phyloP scores from a whole-genome alignment of 2,113 vertebrate species.

The Actenoides hombroni region DNA sequence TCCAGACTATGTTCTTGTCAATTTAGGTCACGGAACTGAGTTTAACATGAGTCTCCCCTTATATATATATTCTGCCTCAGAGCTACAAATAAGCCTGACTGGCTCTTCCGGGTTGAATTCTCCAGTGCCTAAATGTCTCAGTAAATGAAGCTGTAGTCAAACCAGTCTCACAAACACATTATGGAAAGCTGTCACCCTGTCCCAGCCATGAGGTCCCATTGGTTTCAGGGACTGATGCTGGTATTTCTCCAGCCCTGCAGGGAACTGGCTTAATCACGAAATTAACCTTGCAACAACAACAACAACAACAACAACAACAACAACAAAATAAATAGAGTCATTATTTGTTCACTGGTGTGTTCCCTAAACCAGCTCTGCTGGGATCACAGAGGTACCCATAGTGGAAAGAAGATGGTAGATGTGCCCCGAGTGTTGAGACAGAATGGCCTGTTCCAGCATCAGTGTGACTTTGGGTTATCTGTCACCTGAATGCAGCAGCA shows the following conservation, averaged over 20 bases:
- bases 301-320: too few species aligned
- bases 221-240: neutral
- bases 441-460: neutral
- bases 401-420: neutral
- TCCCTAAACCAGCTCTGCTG: neutral
- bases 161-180: accelerated
- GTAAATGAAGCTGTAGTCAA: neutral
- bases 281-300: neutral
- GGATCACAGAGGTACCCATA: neutral
- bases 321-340: too few species aligned
- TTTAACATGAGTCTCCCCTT: neutral
- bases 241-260: neutral
- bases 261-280: neutral
- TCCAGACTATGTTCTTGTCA: neutral
- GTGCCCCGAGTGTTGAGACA: accelerated
- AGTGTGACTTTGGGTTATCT: neutral
- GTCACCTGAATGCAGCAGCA: neutral
- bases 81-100: neutral
- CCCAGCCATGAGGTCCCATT: neutral
- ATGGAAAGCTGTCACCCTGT: neutral
- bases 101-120: neutral
- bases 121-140: neutral
- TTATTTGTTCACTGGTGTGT: neutral
- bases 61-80: neutral
- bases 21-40: neutral